Base-by-base conservation (phyloP, 2,113 vertebrate genomes). In the Tylochromis polylepis region DNA sequence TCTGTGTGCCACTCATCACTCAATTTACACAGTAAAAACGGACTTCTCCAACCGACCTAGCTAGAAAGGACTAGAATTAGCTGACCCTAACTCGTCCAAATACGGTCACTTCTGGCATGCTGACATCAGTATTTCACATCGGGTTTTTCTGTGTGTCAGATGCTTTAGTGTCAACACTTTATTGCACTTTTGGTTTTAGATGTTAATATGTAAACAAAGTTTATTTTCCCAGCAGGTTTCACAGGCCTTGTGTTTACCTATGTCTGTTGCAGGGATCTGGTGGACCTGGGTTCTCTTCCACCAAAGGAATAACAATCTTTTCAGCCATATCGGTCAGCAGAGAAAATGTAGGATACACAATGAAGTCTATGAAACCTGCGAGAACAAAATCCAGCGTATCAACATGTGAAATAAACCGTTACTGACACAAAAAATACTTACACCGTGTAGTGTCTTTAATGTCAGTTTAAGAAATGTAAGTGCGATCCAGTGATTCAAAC, bases 311-410 rank as follows among this genome's bases (percentile, higher is more conserved):
- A 83, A 99, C 96, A 41, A 98, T 97, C 96, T 97, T 98, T 94
- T 99, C 97, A 0, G 98, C 97, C 96, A 99, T 97, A 6, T 99
- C 98, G 0, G 97, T 98, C 92, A 99, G 92, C 84, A 99, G 96
- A 11, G 97, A 98, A 95, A 99, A 99, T 0, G 98, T 98, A 5
- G 98, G 98, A 80, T 98, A 98, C 93, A 99, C 98, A 7, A 99
- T 99, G 91, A 99, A 98, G 88, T 99, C 98, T 1, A 99, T 99
- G 93, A 99, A 99, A 7, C 98, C 98, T 99, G 94, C 0, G 22
- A 75, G 70, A 84, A 31, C 18, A 78, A 79, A 83, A 31, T 3
- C 7, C 6, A 20, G 8, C 6, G 1, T 1, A 56, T 84, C 18
- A 88, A 8, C 10, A 67, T 65, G 41, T 46, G 16, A 77, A 82